These are phyloP conservation scores for Vesta saturnalis DNA, from an alignment of 2,888 invertebrate species.

Conservation along the genomic window DNA sequence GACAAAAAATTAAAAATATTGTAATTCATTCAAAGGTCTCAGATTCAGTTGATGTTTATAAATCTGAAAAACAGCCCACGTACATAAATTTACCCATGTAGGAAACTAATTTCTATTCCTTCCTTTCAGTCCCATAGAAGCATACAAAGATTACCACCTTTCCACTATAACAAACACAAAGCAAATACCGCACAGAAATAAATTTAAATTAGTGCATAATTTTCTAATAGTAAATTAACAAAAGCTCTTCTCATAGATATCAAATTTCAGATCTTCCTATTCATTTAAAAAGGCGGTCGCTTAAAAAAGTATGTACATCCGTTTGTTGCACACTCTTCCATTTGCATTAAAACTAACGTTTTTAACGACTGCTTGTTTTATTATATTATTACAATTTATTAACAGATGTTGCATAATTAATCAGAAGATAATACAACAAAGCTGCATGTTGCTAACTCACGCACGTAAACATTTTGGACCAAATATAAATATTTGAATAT, in stretches of 20 bases:
- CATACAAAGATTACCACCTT: too few relatives aligned
- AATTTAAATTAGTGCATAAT: too few relatives aligned
- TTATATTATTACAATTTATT: constrained; percentile 2
- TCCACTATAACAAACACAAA: too few relatives aligned
- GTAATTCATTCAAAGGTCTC: too few relatives aligned
- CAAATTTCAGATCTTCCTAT: constrained; percentile 6
- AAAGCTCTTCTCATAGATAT: constrained; percentile 15
- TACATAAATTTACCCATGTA: too few relatives aligned
- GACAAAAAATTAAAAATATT: too few relatives aligned
- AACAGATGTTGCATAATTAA: constrained; percentile 15
- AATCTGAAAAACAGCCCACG: too few relatives aligned
- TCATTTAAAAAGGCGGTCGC: not conserved
- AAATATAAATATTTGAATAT: not conserved
- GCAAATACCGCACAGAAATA: too few relatives aligned
- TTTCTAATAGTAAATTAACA: not conserved
- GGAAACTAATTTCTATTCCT: too few relatives aligned
- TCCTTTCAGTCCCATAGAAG: too few relatives aligned
- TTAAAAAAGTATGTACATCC: constrained; percentile 5
- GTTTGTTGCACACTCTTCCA: not conserved
- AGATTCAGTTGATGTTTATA: too few relatives aligned
- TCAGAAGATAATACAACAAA: not conserved
- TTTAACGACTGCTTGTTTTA: constrained; percentile 6
- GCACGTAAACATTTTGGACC: not conserved
- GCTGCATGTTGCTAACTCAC: not conserved
- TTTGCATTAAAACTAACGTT: constrained; percentile 14